These are phyloP conservation scores for Crambe crambe DNA, from an alignment of 37 sponge, comb jelly and placozoan species.

Conservation along the genomic window DNA sequence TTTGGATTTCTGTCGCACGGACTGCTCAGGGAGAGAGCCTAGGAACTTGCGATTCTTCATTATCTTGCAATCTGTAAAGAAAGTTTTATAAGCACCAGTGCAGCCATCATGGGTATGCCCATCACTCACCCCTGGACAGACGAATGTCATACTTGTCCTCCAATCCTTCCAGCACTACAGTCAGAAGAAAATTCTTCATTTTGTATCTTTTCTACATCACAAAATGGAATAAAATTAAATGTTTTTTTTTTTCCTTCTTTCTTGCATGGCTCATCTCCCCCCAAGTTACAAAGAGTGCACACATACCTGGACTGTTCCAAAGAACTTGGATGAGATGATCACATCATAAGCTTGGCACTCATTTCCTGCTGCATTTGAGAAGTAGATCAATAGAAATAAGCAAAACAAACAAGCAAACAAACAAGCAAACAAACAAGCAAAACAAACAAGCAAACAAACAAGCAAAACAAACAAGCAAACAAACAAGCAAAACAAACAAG, in stretches of 20 bases:
- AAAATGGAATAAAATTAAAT: background rate
- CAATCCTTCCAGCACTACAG: conserved; percentile 87
- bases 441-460: no score
- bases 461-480: no score
- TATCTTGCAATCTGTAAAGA: conserved; percentile 64
- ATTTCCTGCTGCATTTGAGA: conserved; percentile 55
- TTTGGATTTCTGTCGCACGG: conserved; percentile 70
- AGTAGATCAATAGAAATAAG: background rate
- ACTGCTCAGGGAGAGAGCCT: conserved; percentile 80
- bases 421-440: no score
- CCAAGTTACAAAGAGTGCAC: background rate
- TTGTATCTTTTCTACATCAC: conserved; percentile 41
- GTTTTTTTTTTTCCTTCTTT: background rate
- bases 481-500: no score
- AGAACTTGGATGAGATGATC: conserved; percentile 71
- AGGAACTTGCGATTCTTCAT: conserved; percentile 81
- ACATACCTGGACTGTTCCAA: conserved; percentile 72
- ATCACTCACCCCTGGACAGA: conserved; percentile 69
- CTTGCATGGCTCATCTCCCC: no score
- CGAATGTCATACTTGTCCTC: conserved; percentile 80
- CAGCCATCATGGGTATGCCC: no score
- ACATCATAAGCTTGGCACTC: conserved; percentile 90
- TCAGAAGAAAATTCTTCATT: conserved; percentile 80
- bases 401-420: no score
- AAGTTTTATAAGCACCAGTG: background rate